These are phyloP conservation scores for Tyto alba DNA, from an alignment of 2,113 vertebrate species.

Conservation along the genomic window DNA sequence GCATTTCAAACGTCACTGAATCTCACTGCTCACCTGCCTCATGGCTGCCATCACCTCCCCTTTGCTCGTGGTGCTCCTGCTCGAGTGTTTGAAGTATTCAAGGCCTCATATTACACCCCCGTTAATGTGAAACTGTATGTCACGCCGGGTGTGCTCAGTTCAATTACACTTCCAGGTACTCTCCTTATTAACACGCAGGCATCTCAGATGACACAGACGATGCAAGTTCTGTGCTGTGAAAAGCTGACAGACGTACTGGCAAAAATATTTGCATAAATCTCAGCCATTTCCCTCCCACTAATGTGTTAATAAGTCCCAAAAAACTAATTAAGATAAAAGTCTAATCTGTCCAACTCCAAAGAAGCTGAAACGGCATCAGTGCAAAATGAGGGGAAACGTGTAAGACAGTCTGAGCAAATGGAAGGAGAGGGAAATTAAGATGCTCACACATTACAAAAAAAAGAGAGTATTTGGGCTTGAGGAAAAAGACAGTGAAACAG, in stretches of 20 bases:
- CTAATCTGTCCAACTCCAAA: not conserved
- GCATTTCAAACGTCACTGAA: not conserved
- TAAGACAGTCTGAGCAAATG: not conserved
- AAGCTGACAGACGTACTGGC: not conserved
- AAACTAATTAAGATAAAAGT: not conserved
- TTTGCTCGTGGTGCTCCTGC: rapidly evolving
- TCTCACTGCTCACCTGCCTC: not conserved
- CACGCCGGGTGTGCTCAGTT: not conserved
- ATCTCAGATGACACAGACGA: not conserved
- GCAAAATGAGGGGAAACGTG: not conserved
- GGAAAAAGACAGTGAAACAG: not conserved
- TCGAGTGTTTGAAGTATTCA: not conserved
- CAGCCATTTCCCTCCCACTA: not conserved
- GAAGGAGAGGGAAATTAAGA: not conserved
- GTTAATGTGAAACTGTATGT: not conserved
- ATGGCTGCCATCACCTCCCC: not conserved
- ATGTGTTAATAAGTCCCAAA: not conserved
- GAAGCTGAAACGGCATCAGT: not conserved
- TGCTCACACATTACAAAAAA: not conserved
- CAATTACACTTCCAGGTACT: not conserved
- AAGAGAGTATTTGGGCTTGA: not conserved
- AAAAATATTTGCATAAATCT: not conserved
- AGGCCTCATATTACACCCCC: not conserved
- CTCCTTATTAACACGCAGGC: not conserved
- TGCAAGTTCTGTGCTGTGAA: not conserved